Evolutionary conservation across 2,888 invertebrate genomes (phyloP), one percentile per base, ranked within the genome.

Genomic region (Trichogramma dendrolimi): DNA sequence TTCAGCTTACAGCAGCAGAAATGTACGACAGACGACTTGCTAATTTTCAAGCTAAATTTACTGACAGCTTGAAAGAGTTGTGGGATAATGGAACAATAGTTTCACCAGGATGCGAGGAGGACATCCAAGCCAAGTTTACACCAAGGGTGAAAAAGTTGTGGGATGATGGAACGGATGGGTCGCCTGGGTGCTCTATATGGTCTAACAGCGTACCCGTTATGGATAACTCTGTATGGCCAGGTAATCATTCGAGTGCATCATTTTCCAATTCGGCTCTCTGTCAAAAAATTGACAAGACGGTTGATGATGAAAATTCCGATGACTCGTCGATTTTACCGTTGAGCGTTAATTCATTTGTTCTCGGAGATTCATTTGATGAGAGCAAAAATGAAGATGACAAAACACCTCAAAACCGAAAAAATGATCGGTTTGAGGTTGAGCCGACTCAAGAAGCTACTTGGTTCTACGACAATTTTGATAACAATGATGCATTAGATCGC

Each of bases 31-130:
- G 27, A 71, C 77, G 82, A 60, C 83, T 85, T 69, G 86, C 85
- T 4, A 82, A 83, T 69, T 82, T 87, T 70, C 83, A 85, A 72
- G 86, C 88, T 6, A 88, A 88, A 77, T 88, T 88, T 75, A 85
- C 87, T 74, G 83, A 84, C 67, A 86, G 84, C 74, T 82, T 88
- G 67, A 87, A 87, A 75, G 87, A 87, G 47, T 79, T 88, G 62
- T 88, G 88, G 88, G 83, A 81, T 67, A 77, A 76, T 69, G 80
- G 75, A 65, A 81, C 69, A 79, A 83, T 73, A 80, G 55, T 62
- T 47, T 81, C 72, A 61, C 77, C 75, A 64, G 75, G 73, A 59
- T 75, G 73, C 52, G 73, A 27, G 27, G 27, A 27, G 27, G 27
- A 27, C 27, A 27, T 27, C 27, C 27, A 27, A 27, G 27, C 27